A percentile compares a stretch with the other conserved stretches of the same genome.
phyloP scores from a whole-genome alignment of 2,888 invertebrate genomes.

The Tortrix viridana region DNA sequence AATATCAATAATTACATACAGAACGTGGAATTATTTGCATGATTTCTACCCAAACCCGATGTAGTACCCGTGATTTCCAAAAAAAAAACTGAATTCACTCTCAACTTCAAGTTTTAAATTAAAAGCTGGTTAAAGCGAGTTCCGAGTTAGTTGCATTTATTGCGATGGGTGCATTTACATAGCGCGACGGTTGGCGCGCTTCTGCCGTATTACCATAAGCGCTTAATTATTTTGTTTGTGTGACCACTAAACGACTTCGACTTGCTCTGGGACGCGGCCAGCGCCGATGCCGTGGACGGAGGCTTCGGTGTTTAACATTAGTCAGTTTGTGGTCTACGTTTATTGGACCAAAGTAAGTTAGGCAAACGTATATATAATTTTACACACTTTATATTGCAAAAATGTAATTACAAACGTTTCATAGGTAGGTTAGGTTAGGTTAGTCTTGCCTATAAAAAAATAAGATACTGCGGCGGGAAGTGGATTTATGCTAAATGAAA shows the following conservation, averaged over 20 bases:
- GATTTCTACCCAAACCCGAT: not conserved
- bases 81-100: conserved; percentile 30
- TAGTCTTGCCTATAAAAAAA: no score
- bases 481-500: no score
- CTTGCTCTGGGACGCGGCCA: conserved; percentile 54
- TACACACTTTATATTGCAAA: no score
- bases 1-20: no score
- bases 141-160: conserved; percentile 55
- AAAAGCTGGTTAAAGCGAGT: conserved; percentile 58
- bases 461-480: no score
- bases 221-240: conserved; percentile 79
- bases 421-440: no score
- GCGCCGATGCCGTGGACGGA: conserved; percentile 15
- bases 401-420: no score
- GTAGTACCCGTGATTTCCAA: not conserved
- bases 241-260: conserved; percentile 72
- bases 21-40: no score
- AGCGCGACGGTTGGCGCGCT: conserved; percentile 49
- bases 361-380: no score
- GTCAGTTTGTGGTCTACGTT: no score
- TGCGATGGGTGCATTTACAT: conserved; percentile 55
- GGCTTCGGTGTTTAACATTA: not conserved
- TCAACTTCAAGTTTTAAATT: conserved; percentile 58
- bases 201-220: conserved; percentile 61
- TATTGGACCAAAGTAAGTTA: no score